Conservation (phyloP, 2,113 vertebrate species). For the Pachypanchax playfairii region DNA sequence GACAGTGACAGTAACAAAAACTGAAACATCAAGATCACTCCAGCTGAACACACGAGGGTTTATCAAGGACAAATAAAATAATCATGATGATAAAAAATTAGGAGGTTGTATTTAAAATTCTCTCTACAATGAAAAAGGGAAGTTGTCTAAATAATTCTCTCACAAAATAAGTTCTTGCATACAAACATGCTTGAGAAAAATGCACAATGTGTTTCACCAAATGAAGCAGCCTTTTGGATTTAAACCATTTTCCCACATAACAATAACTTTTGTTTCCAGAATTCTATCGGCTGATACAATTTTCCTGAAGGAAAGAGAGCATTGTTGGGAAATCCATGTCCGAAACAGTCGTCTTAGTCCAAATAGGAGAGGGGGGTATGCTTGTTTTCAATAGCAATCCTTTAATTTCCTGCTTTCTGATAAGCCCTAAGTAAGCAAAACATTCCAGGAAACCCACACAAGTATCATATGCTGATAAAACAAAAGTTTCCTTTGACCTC, state of each 20-base stretch:
- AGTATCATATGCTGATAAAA: slow-evolving; percentile 71
- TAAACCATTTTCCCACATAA: slow-evolving; percentile 40
- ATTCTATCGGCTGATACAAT: slow-evolving; percentile 54
- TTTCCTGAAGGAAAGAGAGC: slow-evolving; percentile 49
- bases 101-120: slow-evolving; percentile 28
- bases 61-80: slow-evolving; percentile 45
- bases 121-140: slow-evolving; percentile 27
- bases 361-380: slow-evolving; percentile 26
- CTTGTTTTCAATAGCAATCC: slow-evolving; percentile 75
- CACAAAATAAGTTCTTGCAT: slow-evolving; percentile 33
- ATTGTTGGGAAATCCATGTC: slow-evolving; percentile 58
- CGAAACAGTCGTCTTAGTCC: slow-evolving; percentile 43
- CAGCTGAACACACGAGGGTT: slow-evolving; percentile 24
- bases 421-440: slow-evolving; percentile 70
- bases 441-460: slow-evolving; percentile 67
- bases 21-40: slow-evolving; percentile 42
- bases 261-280: slow-evolving; percentile 60
- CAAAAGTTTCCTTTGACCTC: slow-evolving; percentile 63
- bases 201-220: too few relatives aligned
- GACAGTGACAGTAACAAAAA: slow-evolving; percentile 51
- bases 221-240: slow-evolving; percentile 42
- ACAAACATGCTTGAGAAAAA: slow-evolving; percentile 57
- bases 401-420: slow-evolving; percentile 82
- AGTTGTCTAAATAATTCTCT: slow-evolving; percentile 22
- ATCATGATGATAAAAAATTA: slow-evolving; percentile 52